Percentiles rank a stretch among this genome's conserved stretches.
phyloP scores from a whole-genome alignment of 2,113 vertebrate species.

The Tenebrosternarchus preto region DNA sequence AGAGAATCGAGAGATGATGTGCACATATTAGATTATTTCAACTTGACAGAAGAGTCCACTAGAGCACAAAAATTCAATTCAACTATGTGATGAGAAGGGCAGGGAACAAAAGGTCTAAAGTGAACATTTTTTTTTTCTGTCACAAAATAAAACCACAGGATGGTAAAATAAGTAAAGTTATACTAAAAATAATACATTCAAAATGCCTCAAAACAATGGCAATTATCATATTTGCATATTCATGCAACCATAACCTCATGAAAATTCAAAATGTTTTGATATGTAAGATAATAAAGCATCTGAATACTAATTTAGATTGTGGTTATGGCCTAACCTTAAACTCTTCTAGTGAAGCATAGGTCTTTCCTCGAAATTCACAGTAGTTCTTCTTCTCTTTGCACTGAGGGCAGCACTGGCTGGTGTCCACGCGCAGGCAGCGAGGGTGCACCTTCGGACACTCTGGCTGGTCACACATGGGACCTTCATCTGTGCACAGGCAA shows the following conservation, averaged over 20 bases:
- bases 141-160: constrained; percentile 30
- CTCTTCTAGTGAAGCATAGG: constrained; percentile 90
- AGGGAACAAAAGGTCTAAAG: constrained; percentile 25
- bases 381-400: constrained; percentile 96
- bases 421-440: constrained; percentile 93
- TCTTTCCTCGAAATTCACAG: constrained; percentile 93
- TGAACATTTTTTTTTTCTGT: constrained; percentile 20
- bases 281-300: too few relatives aligned
- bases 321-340: constrained; percentile 87
- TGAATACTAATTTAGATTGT: neutral
- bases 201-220: neutral
- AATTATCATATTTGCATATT: neutral
- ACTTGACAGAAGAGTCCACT: constrained; percentile 44
- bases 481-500: constrained; percentile 97
- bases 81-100: constrained; percentile 43
- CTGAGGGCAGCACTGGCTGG: constrained; percentile 93
- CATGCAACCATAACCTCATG: neutral
- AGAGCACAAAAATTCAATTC: constrained; percentile 51
- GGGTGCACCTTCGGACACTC: constrained; percentile 94
- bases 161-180: neutral
- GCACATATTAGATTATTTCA: constrained; percentile 51
- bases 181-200: neutral
- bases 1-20: constrained; percentile 52
- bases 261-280: too few relatives aligned
- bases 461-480: constrained; percentile 90